Base-by-base conservation (phyloP, 2,113 vertebrate species). In the Colistium nudipinnis region DNA sequence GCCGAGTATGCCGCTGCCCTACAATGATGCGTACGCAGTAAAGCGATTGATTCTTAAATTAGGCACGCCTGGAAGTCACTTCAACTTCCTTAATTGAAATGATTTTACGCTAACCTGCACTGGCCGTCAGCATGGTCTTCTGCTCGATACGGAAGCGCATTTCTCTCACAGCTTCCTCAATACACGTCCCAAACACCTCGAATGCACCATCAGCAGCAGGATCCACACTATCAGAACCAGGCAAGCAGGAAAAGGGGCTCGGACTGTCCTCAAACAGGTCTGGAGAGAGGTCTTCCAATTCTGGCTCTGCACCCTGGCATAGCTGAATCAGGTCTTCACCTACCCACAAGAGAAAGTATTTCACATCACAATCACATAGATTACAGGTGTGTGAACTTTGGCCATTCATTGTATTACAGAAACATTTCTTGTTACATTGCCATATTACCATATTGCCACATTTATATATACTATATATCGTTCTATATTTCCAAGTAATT, bases 111-210 rank as follows among this genome's bases (percentile, higher is more conserved):
- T 84, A 90, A 98, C 97, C 98, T 92, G 98, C 97, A 78, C 98
- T 99, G 60, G 98, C 97, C 49, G 98, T 99, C 67, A 99, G 87
- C 3, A 77, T 91, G 36, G 96, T 99, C 91, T 95, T 97, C 87
- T 97, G 96, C 78, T 99, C 92, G 45, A 99, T 96, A 47, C 94
- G 95, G 83, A 98, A 98, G 43, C 98, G 96, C 92, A 99, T 98
- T 93, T 99, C 98, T 80, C 94, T 95, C 70, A 99, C 96, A 62
- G 91, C 95, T 85, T 99, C 96, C 71, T 99, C 96, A 0, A 94
- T 91, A 85, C 93, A 95, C 6, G 83, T 95, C 71, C 96, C 97
- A 91, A 99, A 99, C 69, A 96, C 89, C 56, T 88, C 83, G 8
- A 93, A 30, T 0, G 64, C 78, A 35, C 85, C 92, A 38, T 74